Conservation (phyloP, 2,113 vertebrate genomes). For the Neofelis nebulosa region DNA sequence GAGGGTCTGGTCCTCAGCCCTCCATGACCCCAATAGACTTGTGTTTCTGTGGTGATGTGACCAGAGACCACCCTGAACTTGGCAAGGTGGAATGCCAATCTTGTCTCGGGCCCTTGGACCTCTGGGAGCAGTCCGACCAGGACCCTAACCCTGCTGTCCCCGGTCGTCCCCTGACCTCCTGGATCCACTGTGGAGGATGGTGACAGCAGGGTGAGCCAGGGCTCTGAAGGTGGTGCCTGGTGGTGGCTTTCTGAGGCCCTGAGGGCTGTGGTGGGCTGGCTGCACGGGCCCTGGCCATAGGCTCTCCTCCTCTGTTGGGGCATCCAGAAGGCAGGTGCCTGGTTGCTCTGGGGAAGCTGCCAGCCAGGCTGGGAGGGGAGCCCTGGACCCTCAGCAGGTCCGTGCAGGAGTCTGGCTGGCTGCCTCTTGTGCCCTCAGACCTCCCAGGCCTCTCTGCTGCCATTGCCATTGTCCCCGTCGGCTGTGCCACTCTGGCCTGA, state of each 20-base stretch:
- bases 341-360: not conserved
- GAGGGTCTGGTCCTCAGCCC: not conserved
- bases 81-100: rapidly evolving
- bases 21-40: not conserved
- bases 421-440: rapidly evolving
- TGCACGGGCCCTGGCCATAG: rapidly evolving
- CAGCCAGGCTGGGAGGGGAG: not conserved
- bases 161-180: no score
- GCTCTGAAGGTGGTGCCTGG: not conserved
- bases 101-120: not conserved
- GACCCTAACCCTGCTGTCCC: not conserved
- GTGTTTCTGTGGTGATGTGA: not conserved
- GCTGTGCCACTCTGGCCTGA: not conserved
- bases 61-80: not conserved
- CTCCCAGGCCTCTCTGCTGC: not conserved
- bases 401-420: rapidly evolving
- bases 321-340: not conserved
- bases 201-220: not conserved
- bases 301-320: not conserved
- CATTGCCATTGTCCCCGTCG: rapidly evolving
- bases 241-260: rapidly evolving
- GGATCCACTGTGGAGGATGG: not conserved
- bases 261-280: rapidly evolving
- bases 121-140: not conserved
- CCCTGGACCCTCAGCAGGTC: not conserved